These are phyloP conservation scores for Brachypalpus laphriformis DNA, from an alignment of 2,888 invertebrate species.

Conservation along the genomic window DNA sequence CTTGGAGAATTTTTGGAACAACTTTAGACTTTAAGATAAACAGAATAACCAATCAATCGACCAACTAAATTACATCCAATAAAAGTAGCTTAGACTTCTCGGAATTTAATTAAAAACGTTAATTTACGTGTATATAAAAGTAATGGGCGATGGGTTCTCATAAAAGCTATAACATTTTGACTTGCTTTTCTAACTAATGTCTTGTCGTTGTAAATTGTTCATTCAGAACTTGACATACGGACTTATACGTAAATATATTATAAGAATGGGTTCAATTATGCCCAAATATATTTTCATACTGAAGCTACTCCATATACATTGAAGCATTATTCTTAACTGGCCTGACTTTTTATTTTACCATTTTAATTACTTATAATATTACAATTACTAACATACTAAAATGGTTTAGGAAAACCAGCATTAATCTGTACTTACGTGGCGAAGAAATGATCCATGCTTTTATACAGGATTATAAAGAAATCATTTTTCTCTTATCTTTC, in stretches of 20 bases:
- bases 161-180: not conserved
- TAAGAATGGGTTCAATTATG: not conserved
- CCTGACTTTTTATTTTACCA: not conserved
- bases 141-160: not conserved
- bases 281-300: not conserved
- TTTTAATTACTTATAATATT: not conserved
- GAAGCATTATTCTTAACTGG: not conserved
- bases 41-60: too few relatives aligned
- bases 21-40: too few relatives aligned
- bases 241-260: not conserved
- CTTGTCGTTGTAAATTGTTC: not conserved
- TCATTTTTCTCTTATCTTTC: conserved; percentile 16
- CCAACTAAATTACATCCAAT: too few relatives aligned
- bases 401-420: not conserved
- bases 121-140: not conserved
- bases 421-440: not conserved
- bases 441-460: not conserved
- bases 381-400: conserved; percentile 19
- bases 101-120: too few relatives aligned
- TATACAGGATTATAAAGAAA: not conserved
- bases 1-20: too few relatives aligned
- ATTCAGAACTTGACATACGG: not conserved
- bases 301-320: not conserved
- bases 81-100: too few relatives aligned
- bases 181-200: not conserved